Evolutionary conservation across 2,888 invertebrate genomes (phyloP), one percentile per base, ranked within the genome.

Genomic region (Zygothrica quintamaculata): DNA sequence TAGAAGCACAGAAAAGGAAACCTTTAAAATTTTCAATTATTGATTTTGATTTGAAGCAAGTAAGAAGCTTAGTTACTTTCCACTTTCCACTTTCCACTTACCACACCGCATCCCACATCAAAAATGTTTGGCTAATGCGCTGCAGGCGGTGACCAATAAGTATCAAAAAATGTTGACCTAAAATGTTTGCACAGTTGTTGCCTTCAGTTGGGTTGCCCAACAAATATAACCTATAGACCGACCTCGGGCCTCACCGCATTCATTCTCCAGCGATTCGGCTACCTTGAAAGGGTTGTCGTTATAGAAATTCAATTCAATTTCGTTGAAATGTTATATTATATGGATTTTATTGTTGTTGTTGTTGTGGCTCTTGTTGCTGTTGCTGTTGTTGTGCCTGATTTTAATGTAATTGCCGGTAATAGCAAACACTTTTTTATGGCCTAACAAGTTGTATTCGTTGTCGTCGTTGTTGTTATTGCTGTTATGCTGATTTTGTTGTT

Each of bases 381-480:
- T 64, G 34, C 16, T 47, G 56, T 46, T 56, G 47, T 12, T 47
- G 11, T 58, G 65, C 52, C 65, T 75, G 78, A 77, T 78, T 77
- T 78, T 77, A 77, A 77, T 78, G 77, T 77, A 78, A 77, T 77
- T 78, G 78, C 66, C 58, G 66, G 72, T 68, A 78, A 78, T 78
- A 68, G 72, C 60, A 65, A 64, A 77, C 57, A 77, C 60, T 74
- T 71, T n/a, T 70, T 74, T 64, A 64, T 72, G 60, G 66, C 55
- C 65, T 69, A 77, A 75, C 77, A 78, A 69, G 66, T 74, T 70
- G 65, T 64, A 64, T 48, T 55, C 18, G 47, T 29, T 40, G 40
- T 15, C 47, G 31, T 50, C 39, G 47, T 11, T 53, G 39, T 26
- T 40, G 47, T n/a, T 36, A 37, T 12, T 43, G 42, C 12, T 29